Conservation (phyloP, 2,797 vertebrate genomes). For the Hipposideros larvatus region DNA sequence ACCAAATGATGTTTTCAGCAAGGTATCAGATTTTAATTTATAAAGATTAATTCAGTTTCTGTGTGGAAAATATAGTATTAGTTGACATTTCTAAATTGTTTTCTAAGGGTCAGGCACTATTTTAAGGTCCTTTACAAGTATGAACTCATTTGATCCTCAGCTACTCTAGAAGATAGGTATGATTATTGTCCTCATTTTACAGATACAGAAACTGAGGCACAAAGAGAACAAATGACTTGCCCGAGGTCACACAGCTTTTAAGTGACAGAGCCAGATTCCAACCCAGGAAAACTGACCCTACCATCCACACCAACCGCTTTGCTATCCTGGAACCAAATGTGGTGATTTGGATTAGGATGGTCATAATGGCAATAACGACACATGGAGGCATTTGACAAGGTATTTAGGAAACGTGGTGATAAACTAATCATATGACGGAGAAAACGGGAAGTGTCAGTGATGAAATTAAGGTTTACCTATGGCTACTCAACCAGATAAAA, state of each 20-base stretch:
- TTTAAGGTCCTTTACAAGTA: not conserved
- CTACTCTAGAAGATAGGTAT: not conserved
- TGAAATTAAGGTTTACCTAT: not conserved
- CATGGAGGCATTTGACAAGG: not conserved
- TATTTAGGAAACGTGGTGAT: not conserved
- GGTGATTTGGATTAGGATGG: not conserved
- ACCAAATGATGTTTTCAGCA: constrained; percentile 12
- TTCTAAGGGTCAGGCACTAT: not conserved
- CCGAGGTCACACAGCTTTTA: not conserved
- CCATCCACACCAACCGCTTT: not conserved
- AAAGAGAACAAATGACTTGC: not conserved
- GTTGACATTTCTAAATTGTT: not conserved
- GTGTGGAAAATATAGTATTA: not conserved
- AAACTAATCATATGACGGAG: not conserved
- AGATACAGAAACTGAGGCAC: not conserved
- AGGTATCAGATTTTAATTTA: not conserved
- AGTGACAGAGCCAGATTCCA: not conserved
- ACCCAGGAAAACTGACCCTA: not conserved
- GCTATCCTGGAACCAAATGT: not conserved
- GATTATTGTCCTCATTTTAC: not conserved
- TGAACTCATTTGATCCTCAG: constrained; percentile 32
- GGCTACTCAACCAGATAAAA: not conserved
- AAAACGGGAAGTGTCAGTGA: not conserved
- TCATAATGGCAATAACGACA: not conserved
- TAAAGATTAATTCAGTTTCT: not conserved